Evolutionary conservation across 2,797 vertebrate genomes (phyloP).

Genomic region (Megalops cyprinoides): DNA sequence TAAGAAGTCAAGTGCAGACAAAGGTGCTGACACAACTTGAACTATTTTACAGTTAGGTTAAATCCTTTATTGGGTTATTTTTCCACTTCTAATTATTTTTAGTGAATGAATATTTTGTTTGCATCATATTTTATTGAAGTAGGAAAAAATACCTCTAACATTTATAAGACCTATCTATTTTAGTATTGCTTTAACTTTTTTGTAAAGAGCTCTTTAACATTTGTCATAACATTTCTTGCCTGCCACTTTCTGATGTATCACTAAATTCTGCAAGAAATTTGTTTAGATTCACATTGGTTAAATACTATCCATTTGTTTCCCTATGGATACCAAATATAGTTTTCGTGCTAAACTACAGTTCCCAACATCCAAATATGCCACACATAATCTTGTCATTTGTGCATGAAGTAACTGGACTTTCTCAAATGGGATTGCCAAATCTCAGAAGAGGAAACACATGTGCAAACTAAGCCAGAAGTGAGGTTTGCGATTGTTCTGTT

Average conservation of each 20-base stretch:
- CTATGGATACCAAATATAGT: too few species aligned
- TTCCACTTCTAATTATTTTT: neutral
- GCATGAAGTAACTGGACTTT: too few species aligned
- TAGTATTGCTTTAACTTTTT: neutral
- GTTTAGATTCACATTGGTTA: too few species aligned
- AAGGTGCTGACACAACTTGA: neutral
- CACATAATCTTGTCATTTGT: too few species aligned
- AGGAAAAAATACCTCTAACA: neutral
- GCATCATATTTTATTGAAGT: neutral
- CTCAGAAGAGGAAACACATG: too few species aligned
- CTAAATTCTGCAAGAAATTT: neutral
- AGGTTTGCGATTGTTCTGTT: too few species aligned
- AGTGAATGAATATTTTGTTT: neutral
- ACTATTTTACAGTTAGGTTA: neutral
- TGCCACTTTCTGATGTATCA: neutral
- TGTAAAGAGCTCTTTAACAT: neutral
- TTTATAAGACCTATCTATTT: neutral
- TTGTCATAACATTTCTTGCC: neutral
- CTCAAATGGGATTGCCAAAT: too few species aligned
- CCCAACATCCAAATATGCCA: too few species aligned
- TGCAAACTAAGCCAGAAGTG: too few species aligned
- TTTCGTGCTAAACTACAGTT: too few species aligned
- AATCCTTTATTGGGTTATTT: neutral
- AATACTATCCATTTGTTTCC: too few species aligned
- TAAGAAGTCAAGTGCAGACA: neutral